A percentile compares a stretch with the other conserved stretches of the same genome.
phyloP scores from a whole-genome alignment of 92 coral and sea anemone species.

The Virgularia gustaviana region DNA sequence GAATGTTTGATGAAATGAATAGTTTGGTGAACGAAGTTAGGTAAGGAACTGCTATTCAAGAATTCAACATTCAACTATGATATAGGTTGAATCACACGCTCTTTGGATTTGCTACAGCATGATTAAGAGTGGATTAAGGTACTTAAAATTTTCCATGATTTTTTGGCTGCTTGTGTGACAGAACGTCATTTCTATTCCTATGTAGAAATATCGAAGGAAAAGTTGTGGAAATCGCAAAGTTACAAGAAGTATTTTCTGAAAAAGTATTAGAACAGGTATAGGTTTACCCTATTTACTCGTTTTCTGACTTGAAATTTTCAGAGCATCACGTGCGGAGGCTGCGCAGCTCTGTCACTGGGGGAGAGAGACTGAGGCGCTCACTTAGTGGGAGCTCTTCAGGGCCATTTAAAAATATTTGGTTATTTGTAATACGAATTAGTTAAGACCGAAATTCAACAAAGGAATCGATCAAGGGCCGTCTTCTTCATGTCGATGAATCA shows the following conservation, averaged over 20 bases:
- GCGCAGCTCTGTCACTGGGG: too few relatives aligned
- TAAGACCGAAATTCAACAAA: too few relatives aligned
- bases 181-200: not conserved
- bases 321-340: too few relatives aligned
- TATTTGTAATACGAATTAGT: too few relatives aligned
- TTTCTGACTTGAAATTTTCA: too few relatives aligned
- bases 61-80: not conserved
- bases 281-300: too few relatives aligned
- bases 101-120: not conserved
- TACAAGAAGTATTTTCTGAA: conserved; percentile 93
- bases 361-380: too few relatives aligned
- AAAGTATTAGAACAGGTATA: conserved; percentile 93
- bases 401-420: too few relatives aligned
- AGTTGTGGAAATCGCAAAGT: conserved; percentile 91
- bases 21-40: conserved; percentile 97
- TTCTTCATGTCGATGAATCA: too few relatives aligned
- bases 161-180: not conserved
- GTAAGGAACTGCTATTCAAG: too few relatives aligned
- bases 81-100: not conserved
- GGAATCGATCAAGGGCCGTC: too few relatives aligned
- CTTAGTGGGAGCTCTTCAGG: too few relatives aligned
- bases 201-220: conserved; percentile 90
- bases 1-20: conserved; percentile 93
- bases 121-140: not conserved
- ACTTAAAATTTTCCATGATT: not conserved